phyloP scores from a whole-genome alignment of 1,140 invertebrate species.

The Drosophila punjabiensis region DNA sequence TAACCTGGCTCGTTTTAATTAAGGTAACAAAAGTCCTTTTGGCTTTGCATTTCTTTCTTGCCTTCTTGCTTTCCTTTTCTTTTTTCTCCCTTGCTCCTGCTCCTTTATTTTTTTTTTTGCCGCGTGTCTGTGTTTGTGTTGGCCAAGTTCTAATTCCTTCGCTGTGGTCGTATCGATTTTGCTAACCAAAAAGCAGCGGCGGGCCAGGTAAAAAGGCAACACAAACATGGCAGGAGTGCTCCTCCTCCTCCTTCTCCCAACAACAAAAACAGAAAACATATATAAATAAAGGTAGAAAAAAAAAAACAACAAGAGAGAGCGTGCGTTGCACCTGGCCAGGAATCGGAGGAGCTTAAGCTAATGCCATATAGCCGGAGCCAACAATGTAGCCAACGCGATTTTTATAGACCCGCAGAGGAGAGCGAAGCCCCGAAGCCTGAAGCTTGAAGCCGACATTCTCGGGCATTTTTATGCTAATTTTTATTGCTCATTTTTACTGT shows the following conservation, averaged over 20 bases:
- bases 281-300: conserved; percentile 5
- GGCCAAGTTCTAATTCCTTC: conserved; percentile 46
- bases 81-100: too few relatives aligned
- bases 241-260: not conserved
- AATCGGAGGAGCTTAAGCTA: conserved; percentile 8
- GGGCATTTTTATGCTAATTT: conserved; percentile 58
- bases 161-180: conserved; percentile 46
- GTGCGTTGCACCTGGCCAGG: conserved; percentile 37
- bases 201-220: not conserved
- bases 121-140: conserved; percentile 17
- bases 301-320: conserved; percentile 12
- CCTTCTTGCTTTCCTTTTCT: not conserved
- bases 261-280: conserved; percentile 1
- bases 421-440: not conserved
- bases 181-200: conserved; percentile 37
- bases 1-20: conserved; percentile 37
- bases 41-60: conserved; percentile 9
- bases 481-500: conserved; percentile 56
- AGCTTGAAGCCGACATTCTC: conserved; percentile 1
- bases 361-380: not conserved
- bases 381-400: conserved; percentile 31
- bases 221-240: not conserved
- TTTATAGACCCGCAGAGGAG: conserved; percentile 35
- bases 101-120: not conserved
- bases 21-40: conserved; percentile 31